phyloP scores from a whole-genome alignment of 2,113 vertebrate genomes.

The Spilogale gracilis region DNA sequence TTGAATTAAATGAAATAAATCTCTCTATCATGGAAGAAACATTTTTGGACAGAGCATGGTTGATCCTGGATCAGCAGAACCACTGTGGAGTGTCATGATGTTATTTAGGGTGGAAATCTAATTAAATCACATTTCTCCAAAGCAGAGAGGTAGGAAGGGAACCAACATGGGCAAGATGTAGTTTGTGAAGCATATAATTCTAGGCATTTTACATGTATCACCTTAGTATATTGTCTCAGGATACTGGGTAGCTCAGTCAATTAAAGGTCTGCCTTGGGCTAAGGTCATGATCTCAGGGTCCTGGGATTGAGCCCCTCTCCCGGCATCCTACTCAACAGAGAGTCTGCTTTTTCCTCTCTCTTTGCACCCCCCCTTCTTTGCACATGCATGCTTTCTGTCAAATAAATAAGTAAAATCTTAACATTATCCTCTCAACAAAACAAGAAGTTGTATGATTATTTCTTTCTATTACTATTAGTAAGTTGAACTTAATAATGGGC shows the following conservation, averaged over 20 bases:
- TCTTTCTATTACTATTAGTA: slow-evolving; percentile 9
- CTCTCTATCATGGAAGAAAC: slow-evolving; percentile 40
- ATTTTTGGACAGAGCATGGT: background rate
- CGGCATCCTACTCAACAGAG: background rate
- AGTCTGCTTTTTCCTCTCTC: background rate
- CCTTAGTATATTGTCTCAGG: background rate
- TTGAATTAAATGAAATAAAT: slow-evolving; percentile 30
- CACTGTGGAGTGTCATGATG: background rate
- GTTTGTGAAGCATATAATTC: background rate
- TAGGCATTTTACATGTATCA: background rate
- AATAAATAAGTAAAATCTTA: background rate
- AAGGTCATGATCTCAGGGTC: background rate
- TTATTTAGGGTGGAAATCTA: slow-evolving; percentile 6
- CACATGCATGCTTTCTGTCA: too few species aligned
- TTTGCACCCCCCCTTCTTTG: background rate
- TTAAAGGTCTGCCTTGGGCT: background rate
- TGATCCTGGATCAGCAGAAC: background rate
- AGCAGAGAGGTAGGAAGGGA: background rate
- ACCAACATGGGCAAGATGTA: background rate
- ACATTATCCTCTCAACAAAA: background rate
- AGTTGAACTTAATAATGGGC: background rate
- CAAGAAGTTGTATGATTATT: background rate
- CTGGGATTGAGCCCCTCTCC: background rate
- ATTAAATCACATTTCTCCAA: background rate
- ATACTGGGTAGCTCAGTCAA: background rate